These are phyloP conservation scores for Silurus lanzhouensis DNA, from an alignment of 2,797 vertebrate genomes.

Conservation along the genomic window DNA sequence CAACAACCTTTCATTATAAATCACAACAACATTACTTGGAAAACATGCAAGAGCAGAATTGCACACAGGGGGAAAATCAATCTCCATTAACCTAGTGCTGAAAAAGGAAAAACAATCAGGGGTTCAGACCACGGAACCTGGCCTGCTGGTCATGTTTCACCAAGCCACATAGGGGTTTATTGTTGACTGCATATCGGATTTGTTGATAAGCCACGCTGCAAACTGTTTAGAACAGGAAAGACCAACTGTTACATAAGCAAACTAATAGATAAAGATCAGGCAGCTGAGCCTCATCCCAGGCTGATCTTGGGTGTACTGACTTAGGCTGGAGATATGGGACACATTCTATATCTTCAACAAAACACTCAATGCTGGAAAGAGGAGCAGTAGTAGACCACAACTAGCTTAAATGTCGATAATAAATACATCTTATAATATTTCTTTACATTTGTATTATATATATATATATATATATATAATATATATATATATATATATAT, in stretches of 20 bases:
- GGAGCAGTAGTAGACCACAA: background rate
- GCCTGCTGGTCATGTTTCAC: slow-evolving; percentile 6
- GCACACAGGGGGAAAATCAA: slow-evolving; percentile 38
- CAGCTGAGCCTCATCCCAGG: background rate
- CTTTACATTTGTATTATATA: no score
- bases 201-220: slow-evolving; percentile 25
- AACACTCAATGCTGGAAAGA: background rate
- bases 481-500: no score
- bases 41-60: background rate
- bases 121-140: background rate
- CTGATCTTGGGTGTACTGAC: background rate
- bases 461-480: no score
- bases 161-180: background rate
- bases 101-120: background rate
- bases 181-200: slow-evolving; percentile 20
- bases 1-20: slow-evolving; percentile 23
- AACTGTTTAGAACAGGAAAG: background rate
- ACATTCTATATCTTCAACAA: background rate
- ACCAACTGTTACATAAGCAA: slow-evolving; percentile 29
- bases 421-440: background rate
- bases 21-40: background rate
- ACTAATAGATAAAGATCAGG: slow-evolving; percentile 33
- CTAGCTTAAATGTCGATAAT: no score
- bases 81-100: background rate
- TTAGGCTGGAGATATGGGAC: background rate